Base-by-base conservation (phyloP, 2,797 vertebrate genomes). In the Limosa lapponica region DNA sequence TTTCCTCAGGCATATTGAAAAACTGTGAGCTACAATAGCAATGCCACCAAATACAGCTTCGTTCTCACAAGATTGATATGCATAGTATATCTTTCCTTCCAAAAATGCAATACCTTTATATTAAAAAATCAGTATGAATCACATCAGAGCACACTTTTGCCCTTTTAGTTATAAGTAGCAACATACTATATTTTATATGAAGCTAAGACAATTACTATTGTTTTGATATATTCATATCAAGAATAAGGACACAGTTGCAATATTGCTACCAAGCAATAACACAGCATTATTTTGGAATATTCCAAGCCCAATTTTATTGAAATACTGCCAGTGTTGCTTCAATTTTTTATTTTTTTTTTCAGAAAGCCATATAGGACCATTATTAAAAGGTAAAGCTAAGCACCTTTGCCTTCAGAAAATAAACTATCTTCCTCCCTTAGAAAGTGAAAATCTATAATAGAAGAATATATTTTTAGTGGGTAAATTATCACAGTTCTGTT, bases 301-400 rank as follows among this genome's bases (percentile, higher is more conserved):
- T 89, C 28, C 24, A 72, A 82, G 39, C 18, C 18, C 28, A 58
- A 48, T 19, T 55, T 92, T 51, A 66, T 11, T 66, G 34, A 85
- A 91, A 82, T 77, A 49, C 27, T 48, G 22, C 23, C 19, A 61
- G 19, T 69, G 16, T 34, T 82, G 6, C 46, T 72, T 78, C 19
- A 83, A 69, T 36, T 61, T 70, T 34, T 54, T 55, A 3, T 0
- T 17, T 54, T 52, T 24, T 74, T 71, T 58, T 64, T 23, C 24
- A 32, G 43, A 79, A 73, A 82, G 6, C 18, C 15, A 13, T 34
- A 41, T 27, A 82, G 27, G 22, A 66, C 19, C 4, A 6, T 54
- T 57, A 82, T 87, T 73, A 73, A 91, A 91, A 94, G 11, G 18
- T 72, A 93, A 89, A 89, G 22, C 27, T 89, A 79, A 87, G 30